Base-by-base conservation (phyloP, 2,113 vertebrate genomes). In the Tamias sibiricus region DNA sequence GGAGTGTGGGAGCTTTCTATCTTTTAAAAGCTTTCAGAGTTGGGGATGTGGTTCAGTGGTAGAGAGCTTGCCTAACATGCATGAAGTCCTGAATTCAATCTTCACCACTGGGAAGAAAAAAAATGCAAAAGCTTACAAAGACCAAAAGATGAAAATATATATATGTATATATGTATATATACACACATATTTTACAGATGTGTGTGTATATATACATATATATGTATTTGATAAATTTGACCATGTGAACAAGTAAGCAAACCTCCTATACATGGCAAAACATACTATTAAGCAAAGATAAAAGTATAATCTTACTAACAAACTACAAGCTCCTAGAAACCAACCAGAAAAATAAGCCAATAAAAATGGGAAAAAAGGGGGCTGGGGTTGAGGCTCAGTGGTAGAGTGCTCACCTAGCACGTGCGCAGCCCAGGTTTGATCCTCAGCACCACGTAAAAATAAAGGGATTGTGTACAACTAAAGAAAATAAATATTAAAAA, bases 161-260 rank as follows among this genome's bases (percentile, higher is more conserved):
- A n/a, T n/a, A n/a, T n/a, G n/a, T n/a, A n/a, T n/a, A n/a, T n/a
- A n/a, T n/a, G n/a, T n/a, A n/a, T n/a, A n/a, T n/a, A n/a, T n/a
- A n/a, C n/a, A n/a, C n/a, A n/a, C n/a, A n/a, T n/a, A n/a, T n/a
- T n/a, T n/a, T n/a, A n/a, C n/a, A n/a, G n/a, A n/a, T n/a, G n/a
- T n/a, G n/a, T n/a, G n/a, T n/a, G n/a, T n/a, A n/a, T n/a, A n/a
- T n/a, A n/a, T n/a, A n/a, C n/a, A n/a, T n/a, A n/a, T n/a, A n/a
- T n/a, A n/a, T n/a, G n/a, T n/a, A n/a, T n/a, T n/a, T n/a, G n/a
- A 52, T 42, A 72, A 87, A 64, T 76, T 22, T 91, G 19, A 92
- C 54, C 68, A 69, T 32, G 35, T 91, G 52, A 93, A 80, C 13
- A 69, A 92, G 77, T 35, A 82, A 93, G 35, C 20, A 92, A 92